These are phyloP conservation scores for Erebia epiphron DNA, from an alignment of 2,888 invertebrate genomes.

Conservation along the genomic window DNA sequence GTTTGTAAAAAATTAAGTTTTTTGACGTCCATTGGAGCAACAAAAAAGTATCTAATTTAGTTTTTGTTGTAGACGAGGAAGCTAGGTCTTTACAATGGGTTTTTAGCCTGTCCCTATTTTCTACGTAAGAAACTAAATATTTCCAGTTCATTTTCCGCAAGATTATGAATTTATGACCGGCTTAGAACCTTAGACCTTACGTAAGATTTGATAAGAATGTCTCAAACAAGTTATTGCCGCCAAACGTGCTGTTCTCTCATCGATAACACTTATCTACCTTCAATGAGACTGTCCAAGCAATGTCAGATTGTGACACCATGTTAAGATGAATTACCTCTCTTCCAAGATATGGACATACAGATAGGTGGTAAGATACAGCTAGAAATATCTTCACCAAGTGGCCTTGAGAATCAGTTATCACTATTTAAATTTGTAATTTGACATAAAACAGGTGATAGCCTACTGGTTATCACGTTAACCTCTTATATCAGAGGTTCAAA, in stretches of 20 bases:
- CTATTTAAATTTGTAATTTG: no score
- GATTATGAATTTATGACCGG: not conserved
- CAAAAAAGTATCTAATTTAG: no score
- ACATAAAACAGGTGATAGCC: no score
- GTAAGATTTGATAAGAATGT: slow-evolving; percentile 28
- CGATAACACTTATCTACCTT: slow-evolving; percentile 34
- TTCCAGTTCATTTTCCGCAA: not conserved
- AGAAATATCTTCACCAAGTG: not conserved
- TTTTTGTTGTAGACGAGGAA: no score
- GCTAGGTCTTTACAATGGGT: no score
- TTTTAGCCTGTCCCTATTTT: not conserved
- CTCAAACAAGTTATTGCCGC: slow-evolving; percentile 25
- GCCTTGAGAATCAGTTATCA: not conserved
- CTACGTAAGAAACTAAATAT: not conserved
- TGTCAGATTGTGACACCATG: slow-evolving; percentile 37
- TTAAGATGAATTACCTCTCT: slow-evolving; percentile 36
- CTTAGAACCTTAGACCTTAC: slow-evolving; percentile 4
- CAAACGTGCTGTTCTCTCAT: slow-evolving; percentile 30
- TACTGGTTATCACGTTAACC: no score
- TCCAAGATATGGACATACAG: not conserved
- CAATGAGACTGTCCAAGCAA: slow-evolving; percentile 32
- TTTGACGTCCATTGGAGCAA: no score
- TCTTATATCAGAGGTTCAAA: no score
- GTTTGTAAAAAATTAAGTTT: no score
- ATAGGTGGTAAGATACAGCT: not conserved